A percentile compares a stretch with the other conserved stretches of the same genome.
Evolutionary conservation across 2,888 invertebrate genomes (phyloP).

Genomic region (Dione vanillae): DNA sequence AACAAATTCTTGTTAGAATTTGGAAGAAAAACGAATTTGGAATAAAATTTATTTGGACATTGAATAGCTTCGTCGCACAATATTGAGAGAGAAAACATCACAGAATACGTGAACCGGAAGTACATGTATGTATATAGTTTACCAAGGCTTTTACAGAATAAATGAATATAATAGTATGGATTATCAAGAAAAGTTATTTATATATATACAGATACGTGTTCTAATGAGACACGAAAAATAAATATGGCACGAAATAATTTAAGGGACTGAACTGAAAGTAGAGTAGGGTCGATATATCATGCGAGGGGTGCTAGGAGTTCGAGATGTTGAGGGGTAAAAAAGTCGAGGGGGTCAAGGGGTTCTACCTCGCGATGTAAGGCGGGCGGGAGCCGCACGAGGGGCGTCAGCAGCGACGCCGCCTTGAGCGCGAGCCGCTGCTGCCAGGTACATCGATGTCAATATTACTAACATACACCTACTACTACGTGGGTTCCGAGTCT

Average conservation of each 20-base stretch:
- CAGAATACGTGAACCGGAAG: too few relatives aligned
- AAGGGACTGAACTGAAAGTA: conserved; percentile 1
- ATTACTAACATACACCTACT: not conserved
- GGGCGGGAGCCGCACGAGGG: conserved; percentile 69
- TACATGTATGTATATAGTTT: too few relatives aligned
- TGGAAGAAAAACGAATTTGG: not conserved
- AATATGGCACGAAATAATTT: not conserved
- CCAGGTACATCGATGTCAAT: conserved; percentile 22
- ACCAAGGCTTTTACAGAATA: too few relatives aligned
- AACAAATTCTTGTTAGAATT: not conserved
- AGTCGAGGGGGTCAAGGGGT: not conserved
- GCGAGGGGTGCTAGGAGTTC: not conserved
- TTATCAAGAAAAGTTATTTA: not conserved
- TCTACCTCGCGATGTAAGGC: conserved; percentile 71
- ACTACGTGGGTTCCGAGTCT: not conserved
- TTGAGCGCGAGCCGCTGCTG: conserved; percentile 70
- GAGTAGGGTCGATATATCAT: conserved; percentile 2
- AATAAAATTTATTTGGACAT: not conserved
- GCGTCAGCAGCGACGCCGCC: conserved; percentile 66
- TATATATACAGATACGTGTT: not conserved
- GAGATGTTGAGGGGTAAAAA: too few relatives aligned
- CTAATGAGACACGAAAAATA: not conserved
- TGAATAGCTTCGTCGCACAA: not conserved
- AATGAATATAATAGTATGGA: not conserved
- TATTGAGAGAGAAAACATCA: too few relatives aligned